A percentile compares a stretch with the other conserved stretches of the same genome.
phyloP scores from a whole-genome alignment of 2,113 vertebrate genomes.

The Tetrao urogallus region DNA sequence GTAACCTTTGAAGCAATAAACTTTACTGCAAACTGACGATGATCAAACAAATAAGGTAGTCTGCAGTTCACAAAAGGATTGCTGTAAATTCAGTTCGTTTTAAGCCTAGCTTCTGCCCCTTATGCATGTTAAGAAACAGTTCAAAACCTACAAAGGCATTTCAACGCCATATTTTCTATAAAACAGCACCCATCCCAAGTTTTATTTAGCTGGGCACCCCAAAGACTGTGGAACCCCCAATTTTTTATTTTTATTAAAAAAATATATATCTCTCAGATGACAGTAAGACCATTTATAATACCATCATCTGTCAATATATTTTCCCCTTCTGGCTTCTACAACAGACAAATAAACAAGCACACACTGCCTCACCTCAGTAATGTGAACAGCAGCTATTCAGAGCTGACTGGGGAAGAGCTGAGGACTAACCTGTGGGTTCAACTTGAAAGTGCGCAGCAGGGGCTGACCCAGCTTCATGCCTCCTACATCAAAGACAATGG shows the following conservation, averaged over 20 bases:
- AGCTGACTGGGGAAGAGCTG: background rate
- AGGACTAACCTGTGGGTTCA: conserved; percentile 71
- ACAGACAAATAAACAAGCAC: background rate
- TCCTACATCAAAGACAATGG: conserved; percentile 71
- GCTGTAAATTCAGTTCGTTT: background rate
- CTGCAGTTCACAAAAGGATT: background rate
- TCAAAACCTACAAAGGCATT: background rate
- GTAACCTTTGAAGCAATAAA: background rate
- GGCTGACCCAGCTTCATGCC: conserved; percentile 63
- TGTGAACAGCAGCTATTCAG: background rate
- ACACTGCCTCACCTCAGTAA: background rate
- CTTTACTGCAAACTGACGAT: background rate
- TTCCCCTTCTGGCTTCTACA: background rate
- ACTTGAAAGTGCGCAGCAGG: conserved; percentile 59
- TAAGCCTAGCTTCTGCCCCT: background rate
- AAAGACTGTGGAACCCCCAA: background rate
- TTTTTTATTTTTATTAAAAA: too few species aligned
- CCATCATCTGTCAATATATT: background rate
- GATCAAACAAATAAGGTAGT: background rate
- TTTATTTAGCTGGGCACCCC: background rate
- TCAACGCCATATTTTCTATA: background rate
- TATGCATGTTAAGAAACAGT: background rate
- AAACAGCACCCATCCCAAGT: background rate
- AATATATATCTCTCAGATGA: too few species aligned
- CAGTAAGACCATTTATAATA: background rate